Base-by-base conservation (phyloP, 2,113 vertebrate genomes). In the Octodon degus region DNA sequence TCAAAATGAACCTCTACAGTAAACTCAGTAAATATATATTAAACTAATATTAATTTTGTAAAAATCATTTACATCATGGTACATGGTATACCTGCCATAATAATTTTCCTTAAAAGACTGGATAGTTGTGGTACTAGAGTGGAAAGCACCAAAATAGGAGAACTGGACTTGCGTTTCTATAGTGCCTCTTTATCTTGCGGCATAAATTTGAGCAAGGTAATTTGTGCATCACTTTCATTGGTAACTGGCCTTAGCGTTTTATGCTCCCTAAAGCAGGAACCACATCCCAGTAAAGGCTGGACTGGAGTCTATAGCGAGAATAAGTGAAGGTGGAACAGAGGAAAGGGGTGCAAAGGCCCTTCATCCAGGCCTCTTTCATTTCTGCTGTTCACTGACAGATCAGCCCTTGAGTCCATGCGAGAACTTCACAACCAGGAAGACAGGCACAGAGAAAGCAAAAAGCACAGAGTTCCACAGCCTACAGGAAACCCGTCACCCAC, bases 1-100 rank as follows among this genome's bases (percentile, higher is more conserved):
- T 91, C 30, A 85, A 97, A 91, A 94, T 40, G 65, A 95, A 62
- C 37, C 25, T 83, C 58, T 27, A n/a, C 37, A 79, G 24, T 67
- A 94, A 89, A 87, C 58, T 82, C n/a, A 95, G 50, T 11, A 92
- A 91, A 50, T 62, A 32, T 34, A 92, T 80, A 85, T 91, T 32
- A 65, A 89, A 89, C 93, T 90, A 37, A 82, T 55, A 32, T 63
- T 60, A 30, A 1, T n/a, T 86, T 92, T 92, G 1, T 80, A 53
- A 92, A 62, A 62, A 53, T 72, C 63, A 24, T 88, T 40, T 67
- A 14, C 14, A 22, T 53, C 67, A 53, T 93, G 88, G 24, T 30
- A 2, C 8, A 63, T 47, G 27, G 81, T 70, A 37, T 67, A 63
- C 25, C 7, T 63, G 3, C 37, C 60, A 30, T 74, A 60, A 74